Evolutionary conservation across 35 echinoderm and acorn worm species (phyloP), one percentile per base, ranked within the genome.

Genomic region (Lytechinus pictus): DNA sequence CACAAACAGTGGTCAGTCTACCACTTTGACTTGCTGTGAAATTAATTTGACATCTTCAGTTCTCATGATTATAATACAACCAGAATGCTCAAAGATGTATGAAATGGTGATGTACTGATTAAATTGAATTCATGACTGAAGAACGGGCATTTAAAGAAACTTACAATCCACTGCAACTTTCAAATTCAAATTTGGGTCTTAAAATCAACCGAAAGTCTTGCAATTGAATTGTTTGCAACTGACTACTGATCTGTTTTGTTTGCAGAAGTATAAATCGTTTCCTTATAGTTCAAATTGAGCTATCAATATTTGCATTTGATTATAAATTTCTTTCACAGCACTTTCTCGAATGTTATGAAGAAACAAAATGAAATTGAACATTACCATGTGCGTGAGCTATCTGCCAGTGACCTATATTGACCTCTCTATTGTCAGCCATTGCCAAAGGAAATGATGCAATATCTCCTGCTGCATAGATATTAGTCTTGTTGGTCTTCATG

Each of bases 401-500:
- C 86, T 99, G 98, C 98, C 97, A 99, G 54, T 99, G 98, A 71
- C 97, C 97, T 55, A 99, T 99, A 28, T 94, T 95, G 52, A 99
- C 98, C 54, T 89, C 55, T 94, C 54, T 91, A 79, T 97, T 94
- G n/a, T 96, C 96, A 14, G 61, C 86, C 54, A 95, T 55, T 11
- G 88, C 92, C 29, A 99, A 86, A 51, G 98, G 98, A 54, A 99
- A 97, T 29, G 97, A 95, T 13, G 66, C 96, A 16, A 99, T 99
- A 56, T 97, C 98, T 24, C 98, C 97, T 55, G 96, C 98, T 54
- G 97, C 98, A 96, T 94, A 99, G 6, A 99, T 92, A 58, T 97
- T 97, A 14, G 61, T 21, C 7, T 97, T 97, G 95, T 95, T 99
- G 9, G 98, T 97, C 86, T 91, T 91, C 94, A 97, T 94, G 71